A percentile compares a stretch with the other conserved stretches of the same genome.
Evolutionary conservation across 2,888 invertebrate species (phyloP).

Genomic region (Pollenia griseotomentosa): DNA sequence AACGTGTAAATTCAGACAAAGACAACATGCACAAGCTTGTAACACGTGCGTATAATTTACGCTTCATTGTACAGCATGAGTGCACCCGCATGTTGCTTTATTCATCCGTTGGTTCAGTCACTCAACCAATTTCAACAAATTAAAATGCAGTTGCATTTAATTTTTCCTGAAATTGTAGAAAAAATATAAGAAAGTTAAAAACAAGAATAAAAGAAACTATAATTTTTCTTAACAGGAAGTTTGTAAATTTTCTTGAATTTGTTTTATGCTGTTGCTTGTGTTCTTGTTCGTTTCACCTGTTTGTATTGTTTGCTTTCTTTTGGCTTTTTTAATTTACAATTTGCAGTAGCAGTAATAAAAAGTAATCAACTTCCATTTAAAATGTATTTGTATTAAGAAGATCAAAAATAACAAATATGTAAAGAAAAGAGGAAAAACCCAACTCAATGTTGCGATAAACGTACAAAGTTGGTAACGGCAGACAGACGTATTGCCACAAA

Average conservation of each 20-base stretch:
- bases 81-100: not conserved
- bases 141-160: constrained; percentile 36
- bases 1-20: no score
- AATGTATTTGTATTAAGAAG: constrained; percentile 57
- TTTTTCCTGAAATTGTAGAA: not conserved
- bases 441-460: constrained; percentile 26
- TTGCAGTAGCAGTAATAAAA: constrained; percentile 33
- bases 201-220: not conserved
- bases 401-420: constrained; percentile 68
- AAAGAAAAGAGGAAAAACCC: not conserved
- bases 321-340: constrained; percentile 14
- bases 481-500: constrained; percentile 61
- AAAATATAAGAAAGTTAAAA: not conserved
- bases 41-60: constrained; percentile 6
- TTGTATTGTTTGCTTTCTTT: not conserved
- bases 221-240: constrained; percentile 32
- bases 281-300: constrained; percentile 12
- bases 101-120: not conserved
- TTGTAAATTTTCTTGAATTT: constrained; percentile 27
- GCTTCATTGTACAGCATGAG: constrained; percentile 22
- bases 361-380: constrained; percentile 64
- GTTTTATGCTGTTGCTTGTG: not conserved
- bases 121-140: constrained; percentile 15
- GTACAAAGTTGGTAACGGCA: not conserved
- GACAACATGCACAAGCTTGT: no score